Percentiles rank a stretch among this genome's conserved stretches.
These are phyloP conservation scores for Alligator mississippiensis DNA, from an alignment of 2,113 vertebrate species.

Conservation along the genomic window DNA sequence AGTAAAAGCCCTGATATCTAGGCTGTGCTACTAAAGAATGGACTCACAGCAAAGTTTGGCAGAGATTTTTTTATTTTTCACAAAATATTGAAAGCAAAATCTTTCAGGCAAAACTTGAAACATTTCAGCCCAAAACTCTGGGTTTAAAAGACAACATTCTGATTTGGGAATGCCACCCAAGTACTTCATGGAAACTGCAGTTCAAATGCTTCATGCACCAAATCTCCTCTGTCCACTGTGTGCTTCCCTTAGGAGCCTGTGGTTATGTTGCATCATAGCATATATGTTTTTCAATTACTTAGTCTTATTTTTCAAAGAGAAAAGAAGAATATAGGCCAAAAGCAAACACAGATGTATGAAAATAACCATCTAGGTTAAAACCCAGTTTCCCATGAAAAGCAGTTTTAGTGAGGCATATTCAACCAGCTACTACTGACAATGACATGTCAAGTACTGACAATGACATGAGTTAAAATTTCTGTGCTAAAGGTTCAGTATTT, in stretches of 20 bases:
- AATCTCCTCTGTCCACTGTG: neutral
- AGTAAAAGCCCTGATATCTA: too few species aligned
- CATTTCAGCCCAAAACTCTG: neutral
- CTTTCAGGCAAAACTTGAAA: neutral
- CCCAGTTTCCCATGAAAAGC: neutral
- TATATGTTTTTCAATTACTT: neutral
- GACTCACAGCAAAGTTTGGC: accelerated
- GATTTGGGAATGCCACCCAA: neutral
- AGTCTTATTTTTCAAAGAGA: neutral
- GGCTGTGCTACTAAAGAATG: neutral
- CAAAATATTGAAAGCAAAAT: neutral
- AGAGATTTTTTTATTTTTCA: neutral
- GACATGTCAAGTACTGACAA: neutral
- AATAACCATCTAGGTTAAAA: neutral
- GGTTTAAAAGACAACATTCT: accelerated
- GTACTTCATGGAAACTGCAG: neutral
- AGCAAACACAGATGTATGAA: neutral
- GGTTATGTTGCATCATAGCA: neutral
- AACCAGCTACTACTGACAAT: neutral
- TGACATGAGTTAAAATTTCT: neutral
- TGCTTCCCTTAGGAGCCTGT: conserved; percentile 18
- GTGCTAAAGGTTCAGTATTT: neutral
- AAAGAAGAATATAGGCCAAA: neutral
- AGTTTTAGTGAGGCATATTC: neutral
- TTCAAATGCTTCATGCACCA: neutral